Conservation (phyloP, 2,113 vertebrate genomes). For the Bos taurus region DNA sequence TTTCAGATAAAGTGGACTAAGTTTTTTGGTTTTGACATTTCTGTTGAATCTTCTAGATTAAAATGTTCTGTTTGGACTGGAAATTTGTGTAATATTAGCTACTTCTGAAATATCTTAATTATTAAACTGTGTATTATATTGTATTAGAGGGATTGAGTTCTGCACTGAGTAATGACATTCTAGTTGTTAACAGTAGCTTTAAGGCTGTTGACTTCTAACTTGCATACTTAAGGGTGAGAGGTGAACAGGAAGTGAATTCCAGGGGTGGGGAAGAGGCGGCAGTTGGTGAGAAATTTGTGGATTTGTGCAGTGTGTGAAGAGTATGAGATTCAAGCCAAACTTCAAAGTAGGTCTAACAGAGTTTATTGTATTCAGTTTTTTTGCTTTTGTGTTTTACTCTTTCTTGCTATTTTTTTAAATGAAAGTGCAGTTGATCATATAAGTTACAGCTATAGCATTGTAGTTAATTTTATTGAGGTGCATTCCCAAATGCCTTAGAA, state of each 20-base stretch:
- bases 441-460: neutral
- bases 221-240: slow-evolving; percentile 76
- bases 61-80: slow-evolving; percentile 76
- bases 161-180: neutral
- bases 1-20: neutral
- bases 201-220: slow-evolving; percentile 60
- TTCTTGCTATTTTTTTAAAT: neutral
- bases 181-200: slow-evolving; percentile 38
- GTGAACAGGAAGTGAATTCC: slow-evolving; percentile 84
- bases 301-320: slow-evolving; percentile 70
- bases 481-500: neutral
- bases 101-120: slow-evolving; percentile 74
- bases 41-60: slow-evolving; percentile 63
- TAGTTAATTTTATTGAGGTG: neutral
- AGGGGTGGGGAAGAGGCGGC: slow-evolving; percentile 29
- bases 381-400: neutral
- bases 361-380: slow-evolving; percentile 40
- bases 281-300: slow-evolving; percentile 78
- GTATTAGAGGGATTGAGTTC: neutral
- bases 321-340: slow-evolving; percentile 78
- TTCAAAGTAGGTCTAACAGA: slow-evolving; percentile 82
- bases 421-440: neutral
- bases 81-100: slow-evolving; percentile 72
- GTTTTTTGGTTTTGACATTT: slow-evolving; percentile 70
- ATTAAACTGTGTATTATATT: slow-evolving; percentile 32